These are phyloP conservation scores for Zaprionus davidi DNA, from an alignment of 1,140 invertebrate genomes.

Conservation along the genomic window DNA sequence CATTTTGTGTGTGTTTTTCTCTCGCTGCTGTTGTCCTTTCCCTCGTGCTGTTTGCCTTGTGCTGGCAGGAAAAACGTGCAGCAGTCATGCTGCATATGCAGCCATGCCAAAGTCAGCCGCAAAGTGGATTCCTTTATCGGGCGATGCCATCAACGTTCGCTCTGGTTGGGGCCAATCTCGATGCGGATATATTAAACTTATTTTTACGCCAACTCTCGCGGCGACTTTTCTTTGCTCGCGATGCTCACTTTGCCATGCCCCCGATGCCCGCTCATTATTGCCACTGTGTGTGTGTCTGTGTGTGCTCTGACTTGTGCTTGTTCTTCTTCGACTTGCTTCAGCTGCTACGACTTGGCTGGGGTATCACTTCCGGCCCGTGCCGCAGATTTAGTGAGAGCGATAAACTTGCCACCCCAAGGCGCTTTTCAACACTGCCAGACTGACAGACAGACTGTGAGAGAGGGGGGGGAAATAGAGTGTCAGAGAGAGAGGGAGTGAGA, in stretches of 20 bases:
- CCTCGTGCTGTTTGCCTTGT: slow-evolving; percentile 59
- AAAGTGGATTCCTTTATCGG: slow-evolving; percentile 73
- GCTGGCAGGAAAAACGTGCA: slow-evolving; percentile 46
- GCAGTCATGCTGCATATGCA: slow-evolving; percentile 57
- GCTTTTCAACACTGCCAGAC: slow-evolving; percentile 65
- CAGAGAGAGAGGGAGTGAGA: neutral
- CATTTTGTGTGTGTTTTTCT: slow-evolving; percentile 44
- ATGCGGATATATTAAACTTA: slow-evolving; percentile 83
- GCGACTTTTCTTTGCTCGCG: slow-evolving; percentile 3
- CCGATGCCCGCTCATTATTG: slow-evolving; percentile 56
- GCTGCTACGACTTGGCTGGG: slow-evolving; percentile 31
- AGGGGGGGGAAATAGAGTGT: too few relatives aligned
- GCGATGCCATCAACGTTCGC: slow-evolving; percentile 33
- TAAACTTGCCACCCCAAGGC: slow-evolving; percentile 59
- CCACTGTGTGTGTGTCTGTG: slow-evolving; percentile 43
- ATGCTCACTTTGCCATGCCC: slow-evolving; percentile 10
- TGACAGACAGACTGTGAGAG: neutral
- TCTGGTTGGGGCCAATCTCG: slow-evolving; percentile 57
- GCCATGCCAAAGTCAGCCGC: slow-evolving; percentile 58
- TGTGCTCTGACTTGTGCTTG: slow-evolving; percentile 50
- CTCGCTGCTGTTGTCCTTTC: slow-evolving; percentile 18
- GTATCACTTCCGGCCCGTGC: slow-evolving; percentile 56
- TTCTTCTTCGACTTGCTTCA: slow-evolving; percentile 3
- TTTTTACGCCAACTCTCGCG: slow-evolving; percentile 66
- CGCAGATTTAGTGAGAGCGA: slow-evolving; percentile 70